Evolutionary conservation across 2,888 invertebrate genomes (phyloP).

Genomic region (Bellardia pandia): DNA sequence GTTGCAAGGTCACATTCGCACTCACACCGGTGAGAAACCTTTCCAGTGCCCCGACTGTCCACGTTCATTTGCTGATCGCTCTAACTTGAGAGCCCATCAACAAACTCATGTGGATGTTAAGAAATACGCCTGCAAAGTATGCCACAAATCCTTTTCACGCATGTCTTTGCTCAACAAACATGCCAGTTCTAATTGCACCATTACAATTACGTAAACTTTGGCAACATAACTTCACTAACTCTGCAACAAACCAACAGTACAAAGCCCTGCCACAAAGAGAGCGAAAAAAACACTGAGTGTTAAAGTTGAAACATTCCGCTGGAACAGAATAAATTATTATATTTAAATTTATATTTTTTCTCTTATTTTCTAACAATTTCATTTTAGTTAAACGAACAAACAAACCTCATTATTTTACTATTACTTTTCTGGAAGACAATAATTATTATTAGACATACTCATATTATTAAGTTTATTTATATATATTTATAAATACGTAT

Average conservation of each 20-base stretch:
- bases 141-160: constrained; percentile 83
- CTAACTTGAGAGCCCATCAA: constrained; percentile 83
- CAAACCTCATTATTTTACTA: constrained; percentile 36
- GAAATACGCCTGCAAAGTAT: constrained; percentile 82
- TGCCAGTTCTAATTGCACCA: constrained; percentile 81
- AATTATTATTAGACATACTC: constrained; percentile 64
- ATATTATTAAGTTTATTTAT: constrained; percentile 54
- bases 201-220: constrained; percentile 79
- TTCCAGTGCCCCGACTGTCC: constrained; percentile 83
- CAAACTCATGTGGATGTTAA: constrained; percentile 83
- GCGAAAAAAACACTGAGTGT: neutral
- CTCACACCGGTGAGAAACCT: constrained; percentile 83
- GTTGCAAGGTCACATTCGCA: constrained; percentile 83
- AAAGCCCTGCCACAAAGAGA: constrained; percentile 14
- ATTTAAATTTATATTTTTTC: constrained; percentile 21
- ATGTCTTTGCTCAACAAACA: constrained; percentile 84
- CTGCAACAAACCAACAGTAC: constrained; percentile 16
- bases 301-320: constrained; percentile 67
- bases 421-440: constrained; percentile 59
- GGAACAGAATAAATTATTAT: constrained; percentile 75
- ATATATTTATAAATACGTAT: constrained; percentile 5
- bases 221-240: neutral
- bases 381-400: constrained; percentile 36
- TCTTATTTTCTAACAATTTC: constrained; percentile 41
- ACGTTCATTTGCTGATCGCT: constrained; percentile 83